Percentiles rank a stretch among this genome's conserved stretches.
phyloP scores from a whole-genome alignment of 2,113 vertebrate species.

The Labeo rohita region DNA sequence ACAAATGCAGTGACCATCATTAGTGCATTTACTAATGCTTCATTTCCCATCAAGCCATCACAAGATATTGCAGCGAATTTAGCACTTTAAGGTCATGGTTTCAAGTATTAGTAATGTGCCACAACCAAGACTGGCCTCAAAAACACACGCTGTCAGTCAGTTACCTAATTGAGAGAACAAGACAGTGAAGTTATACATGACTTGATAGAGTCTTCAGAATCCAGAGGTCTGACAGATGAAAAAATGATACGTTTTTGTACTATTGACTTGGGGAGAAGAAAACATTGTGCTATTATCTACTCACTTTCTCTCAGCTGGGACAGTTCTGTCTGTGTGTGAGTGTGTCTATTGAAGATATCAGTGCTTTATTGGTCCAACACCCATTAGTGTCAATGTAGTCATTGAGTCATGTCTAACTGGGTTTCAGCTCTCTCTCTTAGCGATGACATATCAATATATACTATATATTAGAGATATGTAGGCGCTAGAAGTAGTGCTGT shows the following conservation, averaged over 20 bases:
- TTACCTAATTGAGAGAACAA: background rate
- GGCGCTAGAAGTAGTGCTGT: too few relatives aligned
- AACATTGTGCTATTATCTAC: constrained; percentile 12
- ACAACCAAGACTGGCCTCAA: background rate
- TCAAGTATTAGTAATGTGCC: background rate
- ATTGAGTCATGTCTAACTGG: constrained; percentile 12
- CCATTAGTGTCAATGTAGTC: constrained; percentile 12
- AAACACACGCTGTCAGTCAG: background rate
- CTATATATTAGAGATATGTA: background rate
- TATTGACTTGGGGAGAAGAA: constrained; percentile 32
- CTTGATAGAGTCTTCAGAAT: constrained; percentile 14
- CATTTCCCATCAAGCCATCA: background rate
- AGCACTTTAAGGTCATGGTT: background rate
- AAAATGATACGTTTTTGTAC: constrained; percentile 28
- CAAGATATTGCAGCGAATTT: background rate
- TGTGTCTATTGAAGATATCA: background rate
- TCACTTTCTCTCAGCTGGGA: background rate
- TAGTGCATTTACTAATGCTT: background rate
- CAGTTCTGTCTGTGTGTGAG: constrained; percentile 23
- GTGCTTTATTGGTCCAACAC: constrained; percentile 2
- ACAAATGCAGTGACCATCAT: background rate
- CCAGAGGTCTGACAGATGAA: constrained; percentile 32
- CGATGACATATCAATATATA: background rate
- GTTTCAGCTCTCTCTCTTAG: background rate
- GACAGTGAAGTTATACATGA: background rate